Conservation (phyloP, 2,888 invertebrate species). For the Amphipoea oculea region DNA sequence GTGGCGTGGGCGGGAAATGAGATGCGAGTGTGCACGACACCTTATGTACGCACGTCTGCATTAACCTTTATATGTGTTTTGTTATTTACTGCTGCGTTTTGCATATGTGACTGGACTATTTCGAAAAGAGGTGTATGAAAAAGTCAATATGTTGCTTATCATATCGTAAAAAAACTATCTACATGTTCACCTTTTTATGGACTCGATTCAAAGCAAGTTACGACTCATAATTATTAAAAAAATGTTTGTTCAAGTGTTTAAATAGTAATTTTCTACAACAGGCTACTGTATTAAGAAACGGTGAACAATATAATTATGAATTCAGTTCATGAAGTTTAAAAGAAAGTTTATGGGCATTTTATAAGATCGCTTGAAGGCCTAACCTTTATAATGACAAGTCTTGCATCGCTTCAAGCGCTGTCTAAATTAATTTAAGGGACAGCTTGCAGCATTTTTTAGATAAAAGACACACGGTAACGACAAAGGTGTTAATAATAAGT, state of each 20-base stretch:
- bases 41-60: constrained; percentile 67
- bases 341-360: constrained; percentile 41
- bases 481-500: constrained; percentile 43
- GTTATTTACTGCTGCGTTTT: constrained; percentile 30
- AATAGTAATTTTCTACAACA: constrained; percentile 28
- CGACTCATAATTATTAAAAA: not conserved
- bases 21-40: constrained; percentile 73
- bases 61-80: constrained; percentile 60
- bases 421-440: constrained; percentile 17
- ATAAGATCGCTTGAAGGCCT: constrained; percentile 32
- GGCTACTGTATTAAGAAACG: constrained; percentile 13
- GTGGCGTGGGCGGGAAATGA: constrained; percentile 76
- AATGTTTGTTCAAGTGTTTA: constrained; percentile 11
- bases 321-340: constrained; percentile 43
- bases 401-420: constrained; percentile 34
- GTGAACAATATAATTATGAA: constrained; percentile 29
- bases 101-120: not conserved
- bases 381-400: constrained; percentile 40
- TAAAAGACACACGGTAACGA: not conserved
- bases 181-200: not conserved
- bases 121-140: constrained; percentile 1
- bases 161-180: not conserved
- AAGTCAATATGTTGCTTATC: not conserved
- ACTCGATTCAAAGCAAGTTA: not conserved
- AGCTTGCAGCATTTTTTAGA: constrained; percentile 31